phyloP scores from a whole-genome alignment of 2,113 vertebrate species.

The Anolis sagrei region DNA sequence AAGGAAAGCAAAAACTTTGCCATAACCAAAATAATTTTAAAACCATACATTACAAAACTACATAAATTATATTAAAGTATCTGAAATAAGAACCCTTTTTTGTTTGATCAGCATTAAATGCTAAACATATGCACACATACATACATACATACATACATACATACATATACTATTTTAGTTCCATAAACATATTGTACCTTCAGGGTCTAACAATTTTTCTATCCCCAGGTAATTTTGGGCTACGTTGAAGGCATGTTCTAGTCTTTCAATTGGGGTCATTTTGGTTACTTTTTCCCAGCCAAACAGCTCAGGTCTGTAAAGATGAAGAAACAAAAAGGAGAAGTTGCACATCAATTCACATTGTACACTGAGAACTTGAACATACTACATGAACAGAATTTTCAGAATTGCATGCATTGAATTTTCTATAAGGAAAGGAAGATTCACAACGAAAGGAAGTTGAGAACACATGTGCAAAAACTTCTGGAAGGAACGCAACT shows the following conservation, averaged over 20 bases:
- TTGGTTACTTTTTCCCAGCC: constrained; percentile 86
- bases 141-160: neutral
- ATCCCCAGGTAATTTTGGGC: constrained; percentile 91
- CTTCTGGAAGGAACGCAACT: no score
- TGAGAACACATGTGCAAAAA: no score
- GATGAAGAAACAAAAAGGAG: constrained; percentile 11
- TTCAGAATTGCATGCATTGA: neutral
- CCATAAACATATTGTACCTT: constrained; percentile 81
- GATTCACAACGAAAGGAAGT: no score
- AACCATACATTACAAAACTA: neutral
- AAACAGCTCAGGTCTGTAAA: constrained; percentile 87
- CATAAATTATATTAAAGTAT: neutral
- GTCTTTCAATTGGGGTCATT: constrained; percentile 83
- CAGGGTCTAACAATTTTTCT: constrained; percentile 93
- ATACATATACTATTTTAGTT: neutral
- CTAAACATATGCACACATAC: neutral
- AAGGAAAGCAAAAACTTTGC: neutral
- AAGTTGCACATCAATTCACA: neutral
- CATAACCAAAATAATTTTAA: neutral
- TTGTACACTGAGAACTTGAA: accelerated
- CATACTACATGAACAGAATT: neutral
- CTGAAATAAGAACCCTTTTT: neutral
- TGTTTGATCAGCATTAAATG: neutral
- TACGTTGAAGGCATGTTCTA: constrained; percentile 90
- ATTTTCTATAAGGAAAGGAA: neutral